phyloP scores from a whole-genome alignment of 92 coral and sea anemone genomes.

The Phymanthus crucifer region DNA sequence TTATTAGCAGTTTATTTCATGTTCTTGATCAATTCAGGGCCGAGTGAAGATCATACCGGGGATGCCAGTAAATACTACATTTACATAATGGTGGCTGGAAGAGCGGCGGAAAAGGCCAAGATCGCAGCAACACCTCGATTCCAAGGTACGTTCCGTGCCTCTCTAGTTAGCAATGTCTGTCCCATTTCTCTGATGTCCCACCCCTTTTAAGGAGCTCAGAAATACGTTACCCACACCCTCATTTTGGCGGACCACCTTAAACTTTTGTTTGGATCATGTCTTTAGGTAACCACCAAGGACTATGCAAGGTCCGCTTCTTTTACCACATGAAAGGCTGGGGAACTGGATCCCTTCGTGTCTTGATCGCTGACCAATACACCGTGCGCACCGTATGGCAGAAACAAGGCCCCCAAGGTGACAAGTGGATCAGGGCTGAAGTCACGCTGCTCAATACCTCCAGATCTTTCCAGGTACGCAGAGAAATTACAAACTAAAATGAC shows the following conservation, averaged over 20 bases:
- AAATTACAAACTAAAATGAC: no score
- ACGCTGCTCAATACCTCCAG: slow-evolving; percentile 58
- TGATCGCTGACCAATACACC: slow-evolving; percentile 53
- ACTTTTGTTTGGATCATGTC: background rate
- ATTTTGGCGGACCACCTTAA: no score
- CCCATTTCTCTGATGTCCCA: no score
- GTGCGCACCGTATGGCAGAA: slow-evolving; percentile 68
- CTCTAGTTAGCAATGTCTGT: no score
- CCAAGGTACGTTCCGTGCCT: slow-evolving; percentile 47
- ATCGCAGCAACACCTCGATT: slow-evolving; percentile 69
- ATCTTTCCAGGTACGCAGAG: slow-evolving; percentile 71
- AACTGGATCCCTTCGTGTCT: slow-evolving; percentile 66
- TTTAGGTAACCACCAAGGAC: slow-evolving; percentile 75
- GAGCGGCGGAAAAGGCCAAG: slow-evolving; percentile 59
- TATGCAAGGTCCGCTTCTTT: slow-evolving; percentile 71
- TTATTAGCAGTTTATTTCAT: no score
- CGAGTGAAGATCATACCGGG: slow-evolving; percentile 57
- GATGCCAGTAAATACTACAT: slow-evolving; percentile 54
- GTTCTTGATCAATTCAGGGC: slow-evolving; percentile 41
- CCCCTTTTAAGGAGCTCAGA: no score
- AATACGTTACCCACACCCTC: no score
- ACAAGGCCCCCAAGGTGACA: slow-evolving; percentile 25
- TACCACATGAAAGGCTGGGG: slow-evolving; percentile 66
- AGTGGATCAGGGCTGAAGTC: slow-evolving; percentile 85
- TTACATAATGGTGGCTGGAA: slow-evolving; percentile 52